phyloP scores from a whole-genome alignment of 2,797 vertebrate genomes.

The Aselliscus stoliczkanus region DNA sequence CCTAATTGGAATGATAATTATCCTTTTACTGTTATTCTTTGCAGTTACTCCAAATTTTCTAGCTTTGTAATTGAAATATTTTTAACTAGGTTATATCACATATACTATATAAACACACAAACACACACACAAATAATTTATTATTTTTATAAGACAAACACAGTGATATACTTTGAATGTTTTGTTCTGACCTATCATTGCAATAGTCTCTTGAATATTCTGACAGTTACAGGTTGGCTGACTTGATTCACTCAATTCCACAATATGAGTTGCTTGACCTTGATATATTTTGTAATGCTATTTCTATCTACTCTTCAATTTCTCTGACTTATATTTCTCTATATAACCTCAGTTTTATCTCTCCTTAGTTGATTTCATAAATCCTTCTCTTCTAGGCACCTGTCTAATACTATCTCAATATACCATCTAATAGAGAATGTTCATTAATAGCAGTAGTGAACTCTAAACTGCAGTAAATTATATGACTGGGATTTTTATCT shows the following conservation, averaged over 20 bases:
- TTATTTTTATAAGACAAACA: conserved; percentile 5
- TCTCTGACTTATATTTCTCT: conserved; percentile 60
- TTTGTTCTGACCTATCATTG: background rate
- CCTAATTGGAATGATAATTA: background rate
- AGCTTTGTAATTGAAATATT: background rate
- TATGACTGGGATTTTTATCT: conserved; percentile 61
- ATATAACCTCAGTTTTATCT: conserved; percentile 62
- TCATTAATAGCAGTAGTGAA: conserved; percentile 67
- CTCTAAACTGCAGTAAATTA: conserved; percentile 66
- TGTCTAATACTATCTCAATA: conserved; percentile 62
- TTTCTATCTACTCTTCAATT: conserved; percentile 64
- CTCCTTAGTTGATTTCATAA: conserved; percentile 65
- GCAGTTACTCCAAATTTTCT: background rate
- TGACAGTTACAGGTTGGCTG: conserved; percentile 55
- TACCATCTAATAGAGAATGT: conserved; percentile 54
- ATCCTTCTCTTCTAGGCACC: conserved; percentile 60
- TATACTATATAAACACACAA: background rate
- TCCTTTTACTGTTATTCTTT: background rate
- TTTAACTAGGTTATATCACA: background rate
- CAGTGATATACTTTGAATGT: background rate
- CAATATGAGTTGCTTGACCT: conserved; percentile 60
- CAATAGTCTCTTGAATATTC: background rate
- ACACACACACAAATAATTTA: background rate
- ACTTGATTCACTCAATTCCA: conserved; percentile 26
- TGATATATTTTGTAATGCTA: conserved; percentile 65